These are phyloP conservation scores for Patiria pectinifera DNA, from an alignment of 53 echinoderm and acorn worm species.

Conservation along the genomic window DNA sequence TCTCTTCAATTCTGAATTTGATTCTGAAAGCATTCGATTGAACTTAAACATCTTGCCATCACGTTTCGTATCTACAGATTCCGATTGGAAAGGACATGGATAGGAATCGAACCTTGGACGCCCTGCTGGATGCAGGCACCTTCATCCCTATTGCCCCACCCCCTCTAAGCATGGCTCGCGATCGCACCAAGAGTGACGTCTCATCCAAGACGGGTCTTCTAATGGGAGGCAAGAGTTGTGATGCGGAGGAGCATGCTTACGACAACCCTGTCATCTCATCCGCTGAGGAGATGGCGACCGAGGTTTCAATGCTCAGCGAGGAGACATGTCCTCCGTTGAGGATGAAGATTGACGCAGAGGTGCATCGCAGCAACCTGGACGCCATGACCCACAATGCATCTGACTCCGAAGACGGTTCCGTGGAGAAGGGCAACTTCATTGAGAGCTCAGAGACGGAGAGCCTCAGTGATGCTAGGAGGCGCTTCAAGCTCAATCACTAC, in stretches of 20 bases:
- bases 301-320: background rate
- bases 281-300: slow-evolving; percentile 26
- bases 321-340: background rate
- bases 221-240: background rate
- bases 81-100: slow-evolving; percentile 2
- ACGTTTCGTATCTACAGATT: background rate
- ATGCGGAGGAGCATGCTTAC: slow-evolving; percentile 34
- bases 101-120: slow-evolving; percentile 61
- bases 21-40: background rate
- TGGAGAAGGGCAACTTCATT: slow-evolving; percentile 34
- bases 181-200: slow-evolving; percentile 35
- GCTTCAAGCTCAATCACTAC: slow-evolving; percentile 40
- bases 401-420: slow-evolving; percentile 37
- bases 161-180: background rate
- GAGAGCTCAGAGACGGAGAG: slow-evolving; percentile 66
- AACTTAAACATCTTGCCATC: background rate
- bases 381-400: slow-evolving; percentile 21
- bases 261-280: slow-evolving; percentile 38
- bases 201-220: slow-evolving; percentile 31
- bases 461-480: slow-evolving; percentile 36
- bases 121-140: slow-evolving; percentile 58
- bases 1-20: background rate
- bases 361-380: slow-evolving; percentile 2
- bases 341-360: slow-evolving; percentile 1
- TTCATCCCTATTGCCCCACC: background rate